Percentiles rank a stretch among this genome's conserved stretches.
These are phyloP conservation scores for Mylabris phalerata DNA, from an alignment of 1,140 invertebrate genomes.

Conservation along the genomic window DNA sequence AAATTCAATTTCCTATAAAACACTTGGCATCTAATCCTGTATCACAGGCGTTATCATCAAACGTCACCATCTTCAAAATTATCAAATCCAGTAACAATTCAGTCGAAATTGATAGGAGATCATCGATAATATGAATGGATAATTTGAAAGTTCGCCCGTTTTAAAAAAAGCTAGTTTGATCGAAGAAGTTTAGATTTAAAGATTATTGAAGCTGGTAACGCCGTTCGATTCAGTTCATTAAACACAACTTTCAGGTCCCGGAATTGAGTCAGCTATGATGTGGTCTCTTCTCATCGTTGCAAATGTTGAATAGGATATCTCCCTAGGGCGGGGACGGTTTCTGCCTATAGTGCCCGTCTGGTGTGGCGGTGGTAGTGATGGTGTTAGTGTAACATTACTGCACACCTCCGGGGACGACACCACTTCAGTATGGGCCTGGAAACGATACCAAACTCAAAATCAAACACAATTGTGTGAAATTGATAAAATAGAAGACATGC, in stretches of 20 bases:
- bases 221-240: conserved; percentile 41
- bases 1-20: conserved; percentile 10
- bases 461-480: neutral
- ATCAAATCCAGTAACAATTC: too few relatives aligned
- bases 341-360: conserved; percentile 34
- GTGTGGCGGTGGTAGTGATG: neutral
- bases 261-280: conserved; percentile 65
- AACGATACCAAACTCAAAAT: neutral
- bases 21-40: conserved; percentile 19
- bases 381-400: neutral
- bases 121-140: too few relatives aligned
- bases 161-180: too few relatives aligned
- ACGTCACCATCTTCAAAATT: conserved; percentile 3
- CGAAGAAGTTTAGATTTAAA: too few relatives aligned
- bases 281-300: conserved; percentile 46
- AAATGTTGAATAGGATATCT: conserved; percentile 35
- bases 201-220: conserved; percentile 6
- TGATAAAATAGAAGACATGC: neutral
- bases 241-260: conserved; percentile 69
- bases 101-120: neutral
- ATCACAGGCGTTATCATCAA: conserved; percentile 12
- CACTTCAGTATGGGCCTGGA: conserved; percentile 19
- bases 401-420: conserved; percentile 22
- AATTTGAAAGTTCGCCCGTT: too few relatives aligned
- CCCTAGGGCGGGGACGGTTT: conserved; percentile 31